Base-by-base conservation (phyloP, 2,113 vertebrate species). In the Talpa occidentalis region DNA sequence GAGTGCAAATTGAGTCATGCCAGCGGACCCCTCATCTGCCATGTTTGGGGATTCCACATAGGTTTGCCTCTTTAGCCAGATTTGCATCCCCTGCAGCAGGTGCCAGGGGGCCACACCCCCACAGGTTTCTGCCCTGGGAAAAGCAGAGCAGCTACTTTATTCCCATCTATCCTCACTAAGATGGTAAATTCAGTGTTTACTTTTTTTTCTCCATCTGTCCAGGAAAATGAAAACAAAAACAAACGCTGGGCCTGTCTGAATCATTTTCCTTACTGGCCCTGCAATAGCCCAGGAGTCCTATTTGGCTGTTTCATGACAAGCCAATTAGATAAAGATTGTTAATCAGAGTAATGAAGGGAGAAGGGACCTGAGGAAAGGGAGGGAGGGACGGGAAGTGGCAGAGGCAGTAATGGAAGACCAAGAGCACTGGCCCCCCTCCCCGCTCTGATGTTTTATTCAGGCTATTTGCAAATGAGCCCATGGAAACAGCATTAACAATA, bases 401-500 rank as follows among this genome's bases (percentile, higher is more conserved):
- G 56, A 96, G 84, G 79, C 76, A 47, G 95, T 54, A 84, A 83
- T 40, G 92, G 70, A 64, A 92, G 22, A 69, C 67, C 19, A 1
- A 9, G 69, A 16, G 81, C 6, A 10, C 52, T 24, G 59, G 59
- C 96, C 95, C 60, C 64, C 74, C 42, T 32, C 84, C n/a, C 89
- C 4, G 59, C 56, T 62, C 91, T 91, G 93, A 95, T 90, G 95
- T 97, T 95, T 97, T 97, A 96, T 95, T 96, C 94, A 97, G 90
- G 90, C 91, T 93, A 44, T 94, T 95, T 97, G 90, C 91, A 96
- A 98, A 95, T 69, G 96, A 97, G 95, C 92, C 69, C 47, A 32
- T 64, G 44, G 83, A 96, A 98, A 86, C 78, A 85, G 56, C 83
- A 97, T 97, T 94, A 97, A 97, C 97, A 96, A 97, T 96, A 69